Base-by-base conservation (phyloP, 2,888 invertebrate genomes). In the Scaptomyza tumidula region DNA sequence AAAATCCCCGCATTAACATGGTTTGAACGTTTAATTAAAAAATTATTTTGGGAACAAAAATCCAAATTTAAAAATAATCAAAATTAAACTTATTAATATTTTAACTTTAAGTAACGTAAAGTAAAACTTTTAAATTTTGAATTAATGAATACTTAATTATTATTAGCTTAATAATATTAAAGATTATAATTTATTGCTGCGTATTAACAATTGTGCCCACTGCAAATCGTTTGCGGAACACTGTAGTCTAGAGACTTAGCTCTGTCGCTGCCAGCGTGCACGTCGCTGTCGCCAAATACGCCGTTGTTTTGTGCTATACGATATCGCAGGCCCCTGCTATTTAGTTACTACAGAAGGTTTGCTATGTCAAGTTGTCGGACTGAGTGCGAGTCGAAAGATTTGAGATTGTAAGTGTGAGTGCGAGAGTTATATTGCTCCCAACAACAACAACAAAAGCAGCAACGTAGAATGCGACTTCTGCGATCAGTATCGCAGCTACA, bases 311-410 rank as follows among this genome's bases (percentile, higher is more conserved):
- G 88, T 88, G 89, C 80, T 75, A 86, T 80, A 69, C 88, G 88
- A 89, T 80, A 88, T 77, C 83, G 75, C 83, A 60, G 80, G 66
- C 78, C 85, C 58, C 72, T 65, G 89, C 78, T 80, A 79, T 90
- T 90, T 79, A 90, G 91, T 90, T 90, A 89, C 82, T 86, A 85
- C 71, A 90, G 83, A 86, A 88, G 89, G 90, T 89, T 88, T 89
- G 88, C 78, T 84, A 89, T 89, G 86, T 89, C 86, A 87, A 86
- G 86, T 89, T 81, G 86, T 70, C 69, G 87, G 49, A 67, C 74
- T 54, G 57, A 46, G 66, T 46, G 69, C 72, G 61, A 64, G 60
- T 48, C 19, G 29, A 50, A 41, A 45, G 41, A 37, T 16, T 43
- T 13, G 35, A 31, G 41, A 24, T 41, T 37, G 70, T 35, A 19